Evolutionary conservation across 2,888 invertebrate genomes (phyloP), one percentile per base, ranked within the genome.

Genomic region (Sericinus montela): DNA sequence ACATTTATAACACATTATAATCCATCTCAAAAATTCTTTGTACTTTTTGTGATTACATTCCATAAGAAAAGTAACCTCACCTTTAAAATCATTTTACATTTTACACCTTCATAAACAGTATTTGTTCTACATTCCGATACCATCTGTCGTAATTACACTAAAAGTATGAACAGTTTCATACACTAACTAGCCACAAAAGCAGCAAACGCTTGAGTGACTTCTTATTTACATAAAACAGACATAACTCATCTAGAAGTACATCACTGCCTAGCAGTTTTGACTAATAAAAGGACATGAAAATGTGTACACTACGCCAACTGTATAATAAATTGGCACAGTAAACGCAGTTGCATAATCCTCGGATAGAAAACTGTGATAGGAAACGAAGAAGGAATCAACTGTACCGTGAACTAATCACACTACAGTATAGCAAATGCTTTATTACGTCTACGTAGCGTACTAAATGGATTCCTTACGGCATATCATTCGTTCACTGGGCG

Each of bases 31-130:
- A 69, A 73, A 70, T 70, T 69, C 75, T 84, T 84, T 84, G 84
- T 84, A 84, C 84, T 84, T 80, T 79, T 79, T 75, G 68, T 73
- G 69, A 75, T 80, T 73, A 75, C 72, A 69, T 70, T 72, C 67
- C 72, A 64, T 66, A 69, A 65, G 66, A 72, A 72, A 73, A 74
- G 70, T 78, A 77, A 80, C 72, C 75, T 80, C 76, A 75, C 69
- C 58, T 57, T 75, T 75, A 73, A 73, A 69, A 72, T 69, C 69
- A 73, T 65, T 67, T 69, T 66, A 74, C 71, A 73, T 75, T 53
- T 69, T 74, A 78, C 71, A 75, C 69, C 65, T 69, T 67, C 63
- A 30, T 69, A 73, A 75, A 69, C 69, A 69, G 71, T 71, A 70
- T 69, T 77, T 76, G 75, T 79, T 13, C 25, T 25, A 11, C 16